Base-by-base conservation (phyloP, 2,113 vertebrate species). In the Origma solitaria region DNA sequence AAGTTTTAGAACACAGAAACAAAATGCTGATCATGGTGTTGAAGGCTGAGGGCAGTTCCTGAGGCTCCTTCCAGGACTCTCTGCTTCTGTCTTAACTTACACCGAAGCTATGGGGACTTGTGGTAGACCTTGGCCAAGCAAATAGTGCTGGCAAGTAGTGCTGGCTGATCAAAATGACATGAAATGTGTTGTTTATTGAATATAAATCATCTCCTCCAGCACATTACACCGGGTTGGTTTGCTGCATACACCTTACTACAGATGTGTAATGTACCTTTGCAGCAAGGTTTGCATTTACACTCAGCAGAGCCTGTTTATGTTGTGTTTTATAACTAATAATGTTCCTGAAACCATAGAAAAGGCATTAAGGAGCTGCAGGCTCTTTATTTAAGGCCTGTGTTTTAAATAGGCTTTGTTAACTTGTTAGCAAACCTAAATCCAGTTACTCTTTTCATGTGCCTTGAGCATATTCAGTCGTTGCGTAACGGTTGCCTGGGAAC, bases 401-500 rank as follows among this genome's bases (percentile, higher is more conserved):
- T 92, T 91, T 68, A 94, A 87, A 86, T 44, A 73, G 79, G 47
- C 51, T 88, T 88, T 80, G 85, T 61, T 84, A 81, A 92, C 51
- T 94, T 81, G 86, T 47, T 92, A 76, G 88, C 86, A 92, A 94
- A 84, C 84, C 73, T 65, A 89, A 91, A 91, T 90, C 72, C 89
- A 71, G 82, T 86, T 56, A 75, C 72, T 75, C 94, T 85, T 47
- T 76, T 86, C 73, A 35, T 93, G 77, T 95, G 83, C 72, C 84
- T 86, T 94, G 61, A 95, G 91, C 87, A 24, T 85, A 64, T 92
- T 91, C 51, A 87, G 73, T 57, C 18, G 61, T 83, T 95, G 84
- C 21, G 13, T 94, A 95, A 89, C 6, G 49, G 93, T 97, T 97
- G 93, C 95, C 70, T 95, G 58, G 86, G 75, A 96, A 90, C 90